Evolutionary conservation across 1,140 invertebrate genomes (phyloP).

Genomic region (Melitaea cinxia): DNA sequence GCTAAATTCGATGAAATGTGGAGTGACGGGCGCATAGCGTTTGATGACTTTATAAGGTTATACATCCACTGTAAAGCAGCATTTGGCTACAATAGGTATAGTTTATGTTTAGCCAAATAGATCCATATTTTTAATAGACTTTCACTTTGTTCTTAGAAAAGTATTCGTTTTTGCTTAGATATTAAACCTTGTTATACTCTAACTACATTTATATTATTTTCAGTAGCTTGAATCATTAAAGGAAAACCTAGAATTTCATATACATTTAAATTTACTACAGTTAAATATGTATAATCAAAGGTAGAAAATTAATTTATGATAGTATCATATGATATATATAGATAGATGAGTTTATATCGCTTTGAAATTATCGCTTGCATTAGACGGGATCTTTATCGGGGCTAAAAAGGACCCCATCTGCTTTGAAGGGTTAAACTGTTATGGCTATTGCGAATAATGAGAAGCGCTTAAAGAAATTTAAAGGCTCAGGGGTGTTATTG

Average conservation of each 20-base stretch:
- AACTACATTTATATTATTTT: too few species aligned
- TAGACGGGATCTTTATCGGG: constrained; percentile 29
- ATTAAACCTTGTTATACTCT: too few species aligned
- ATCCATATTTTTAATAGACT: not conserved
- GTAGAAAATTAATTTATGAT: too few species aligned
- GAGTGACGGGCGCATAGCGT: constrained; percentile 45
- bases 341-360: not conserved
- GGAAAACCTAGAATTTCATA: too few species aligned
- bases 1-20: constrained; percentile 72
- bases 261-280: too few species aligned
- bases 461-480: constrained; percentile 77
- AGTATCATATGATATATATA: too few species aligned
- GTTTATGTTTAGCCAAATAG: not conserved
- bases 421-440: constrained; percentile 76
- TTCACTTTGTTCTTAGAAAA: too few species aligned
- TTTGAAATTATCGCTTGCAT: constrained; percentile 28
- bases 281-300: too few species aligned
- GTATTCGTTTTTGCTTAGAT: too few species aligned
- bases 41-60: constrained; percentile 45
- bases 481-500: constrained; percentile 64
- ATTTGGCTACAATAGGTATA: not conserved
- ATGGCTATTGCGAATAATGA: constrained; percentile 77
- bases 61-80: constrained; percentile 21
- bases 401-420: constrained; percentile 66
- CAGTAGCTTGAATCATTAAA: too few species aligned